Evolutionary conservation across 2,113 vertebrate species (phyloP), one percentile per base, ranked within the genome.

Genomic region (Indicator maculatus): DNA sequence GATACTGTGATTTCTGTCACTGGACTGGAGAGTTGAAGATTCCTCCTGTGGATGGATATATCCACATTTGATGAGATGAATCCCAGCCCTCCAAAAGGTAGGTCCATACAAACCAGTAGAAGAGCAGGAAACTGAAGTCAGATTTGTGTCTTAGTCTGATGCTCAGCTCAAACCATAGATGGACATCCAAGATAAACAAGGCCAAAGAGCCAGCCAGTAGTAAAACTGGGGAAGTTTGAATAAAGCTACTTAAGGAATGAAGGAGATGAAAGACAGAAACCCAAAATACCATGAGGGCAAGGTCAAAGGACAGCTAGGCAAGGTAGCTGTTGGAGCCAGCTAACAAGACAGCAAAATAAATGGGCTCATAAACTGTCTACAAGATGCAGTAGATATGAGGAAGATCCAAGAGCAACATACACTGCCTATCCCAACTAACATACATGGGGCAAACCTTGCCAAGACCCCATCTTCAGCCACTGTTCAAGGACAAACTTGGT

Each of bases 401-500:
- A 50, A 7, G 4, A 78, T 21, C 21, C 61, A 75, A 16, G 2
- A 59, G n/a, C 16, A 87, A 38, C 23, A 52, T 3, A n/a, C 27
- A 12, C 3, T 17, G 38, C 31, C 8, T 33, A 21, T 11, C 12
- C 11, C 61, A 75, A 19, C 1, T 2, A 74, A 79, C 2, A 2
- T 0, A 14, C 0, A 11, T 12, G 13, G 52, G 9, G 14, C 8
- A 83, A 85, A 19, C 15, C 36, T 81, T n/a, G 12, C 45, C 6
- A 3, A 63, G 38, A 19, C 10, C 5, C 8, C 53, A 50, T 2
- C 9, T 36, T 18, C 8, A 52, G 5, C 5, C 1, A 9, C 1
- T 4, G 12, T 10, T 33, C 20, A 30, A 59, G 30, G 16, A 74
- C 3, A 26, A 52, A 14, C 31, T 59, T 27, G 1, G 1, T 53